A percentile compares a stretch with the other conserved stretches of the same genome.
phyloP scores from a whole-genome alignment of 2,888 invertebrate genomes.

The Eueremaeus valkanovi region DNA sequence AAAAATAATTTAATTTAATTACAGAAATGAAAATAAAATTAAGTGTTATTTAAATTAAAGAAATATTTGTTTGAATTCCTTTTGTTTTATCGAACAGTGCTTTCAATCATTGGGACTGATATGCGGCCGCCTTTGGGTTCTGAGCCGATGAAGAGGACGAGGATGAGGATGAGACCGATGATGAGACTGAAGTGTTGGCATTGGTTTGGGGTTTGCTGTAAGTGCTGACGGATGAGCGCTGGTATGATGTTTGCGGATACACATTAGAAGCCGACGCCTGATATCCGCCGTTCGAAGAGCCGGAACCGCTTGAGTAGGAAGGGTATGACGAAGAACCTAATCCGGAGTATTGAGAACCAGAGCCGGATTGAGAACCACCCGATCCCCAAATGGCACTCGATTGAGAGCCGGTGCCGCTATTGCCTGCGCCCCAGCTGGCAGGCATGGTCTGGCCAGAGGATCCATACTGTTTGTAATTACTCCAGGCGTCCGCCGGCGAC shows the following conservation, averaged over 20 bases:
- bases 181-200: slow-evolving; percentile 24
- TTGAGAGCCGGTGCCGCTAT: background rate
- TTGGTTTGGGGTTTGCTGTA: slow-evolving; percentile 10
- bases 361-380: background rate
- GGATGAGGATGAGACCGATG: slow-evolving; percentile 17
- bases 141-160: background rate
- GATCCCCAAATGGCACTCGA: slow-evolving; percentile 10
- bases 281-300: slow-evolving; percentile 19
- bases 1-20: too few species aligned
- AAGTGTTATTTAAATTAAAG: too few species aligned
- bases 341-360: slow-evolving; percentile 20
- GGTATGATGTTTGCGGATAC: background rate
- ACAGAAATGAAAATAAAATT: too few species aligned
- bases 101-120: slow-evolving; percentile 4
- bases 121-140: background rate
- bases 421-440: background rate
- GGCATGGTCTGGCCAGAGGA: background rate
- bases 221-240: background rate
- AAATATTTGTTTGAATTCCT: too few species aligned
- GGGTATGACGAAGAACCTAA: slow-evolving; percentile 23
- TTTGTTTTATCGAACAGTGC: background rate
- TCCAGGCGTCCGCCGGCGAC: slow-evolving; percentile 16
- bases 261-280: slow-evolving; percentile 24
- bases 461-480: slow-evolving; percentile 32
- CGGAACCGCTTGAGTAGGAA: slow-evolving; percentile 14